Evolutionary conservation across 1,140 invertebrate genomes (phyloP).

Genomic region (Ceratosolen fusciceps): DNA sequence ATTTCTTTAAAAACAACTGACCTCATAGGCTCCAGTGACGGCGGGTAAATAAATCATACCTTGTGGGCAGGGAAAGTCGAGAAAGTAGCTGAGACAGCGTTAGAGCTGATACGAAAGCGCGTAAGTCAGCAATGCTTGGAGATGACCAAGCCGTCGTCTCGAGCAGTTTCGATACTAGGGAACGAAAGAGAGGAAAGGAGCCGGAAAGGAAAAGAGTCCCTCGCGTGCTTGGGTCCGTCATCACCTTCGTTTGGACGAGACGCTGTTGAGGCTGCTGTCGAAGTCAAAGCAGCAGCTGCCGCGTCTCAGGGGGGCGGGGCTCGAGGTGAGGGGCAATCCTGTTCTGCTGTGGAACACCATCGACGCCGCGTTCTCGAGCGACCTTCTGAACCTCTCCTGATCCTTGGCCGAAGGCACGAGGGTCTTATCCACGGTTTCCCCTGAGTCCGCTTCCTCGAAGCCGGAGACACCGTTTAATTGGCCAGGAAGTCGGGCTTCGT

Average conservation of each 20-base stretch:
- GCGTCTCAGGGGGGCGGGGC: constrained; percentile 85
- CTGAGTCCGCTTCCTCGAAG: constrained; percentile 16
- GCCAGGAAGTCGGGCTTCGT: constrained; percentile 24
- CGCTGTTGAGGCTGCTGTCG: constrained; percentile 85
- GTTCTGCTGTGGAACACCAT: constrained; percentile 89
- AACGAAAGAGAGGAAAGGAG: neutral
- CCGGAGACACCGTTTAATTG: too few relatives aligned
- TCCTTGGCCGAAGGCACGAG: constrained; percentile 78
- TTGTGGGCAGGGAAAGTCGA: neutral
- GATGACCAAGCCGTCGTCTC: neutral
- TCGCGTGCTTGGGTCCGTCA: neutral
- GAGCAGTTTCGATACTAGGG: neutral
- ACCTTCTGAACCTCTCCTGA: constrained; percentile 81
- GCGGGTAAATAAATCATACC: neutral
- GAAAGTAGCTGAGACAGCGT: neutral
- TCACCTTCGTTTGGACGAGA: constrained; percentile 87
- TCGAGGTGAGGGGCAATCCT: constrained; percentile 88
- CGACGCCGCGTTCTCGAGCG: constrained; percentile 83
- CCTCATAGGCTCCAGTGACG: too few relatives aligned
- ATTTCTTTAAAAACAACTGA: too few relatives aligned
- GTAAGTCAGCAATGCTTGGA: neutral
- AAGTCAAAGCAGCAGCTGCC: constrained; percentile 87
- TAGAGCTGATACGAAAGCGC: too few relatives aligned
- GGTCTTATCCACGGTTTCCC: constrained; percentile 59
- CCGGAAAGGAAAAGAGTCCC: neutral